Evolutionary conservation across 2,113 vertebrate genomes (phyloP), one percentile per base, ranked within the genome.

Genomic region (Galeopterus variegatus): DNA sequence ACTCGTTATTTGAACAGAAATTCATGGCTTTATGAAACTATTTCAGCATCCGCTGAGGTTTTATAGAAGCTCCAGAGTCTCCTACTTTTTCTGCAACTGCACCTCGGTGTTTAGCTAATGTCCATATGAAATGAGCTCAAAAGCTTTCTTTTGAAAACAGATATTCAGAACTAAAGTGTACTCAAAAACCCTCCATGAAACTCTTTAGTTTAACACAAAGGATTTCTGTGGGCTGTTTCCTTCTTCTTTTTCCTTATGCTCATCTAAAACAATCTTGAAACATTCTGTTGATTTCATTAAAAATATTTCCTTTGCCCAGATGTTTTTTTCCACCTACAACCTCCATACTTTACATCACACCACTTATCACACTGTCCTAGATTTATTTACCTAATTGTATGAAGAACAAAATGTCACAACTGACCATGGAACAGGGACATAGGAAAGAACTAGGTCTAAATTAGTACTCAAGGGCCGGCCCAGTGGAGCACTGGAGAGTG

Each of bases 1-100:
- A 50, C 15, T 60, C 6, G 1, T 69, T 82, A 11, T 56, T 0
- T 33, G 36, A 73, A 79, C 24, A 81, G 31, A 88, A 94, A 58
- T 6, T 1, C 0, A 12, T 6, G 3, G 0, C 33, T 80, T 95
- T 17, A 15, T 28, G 23, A 80, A 79, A 50, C 21, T 58, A 24
- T 31, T 60, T 76, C 4, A 54, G 52, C 28, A n/a, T 26, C 48
- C 10, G 2, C 33, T 24, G 28, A 60, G 14, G 3, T 91, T 77
- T 65, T 60, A 0, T 14, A 73, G n/a, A 92, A 33, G 2, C 2
- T 83, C 31, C 56, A 58, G 31, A 50, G 79, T 82, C 1, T 41
- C 21, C 28, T 36, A 23, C 1, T 26, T 48, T 48, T 80, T 82
- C 0, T 85, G 11, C 33, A 31, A 13, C 21, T 73, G 6, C 12